Evolutionary conservation across 2,113 vertebrate genomes (phyloP).

Genomic region (Galeopterus variegatus): DNA sequence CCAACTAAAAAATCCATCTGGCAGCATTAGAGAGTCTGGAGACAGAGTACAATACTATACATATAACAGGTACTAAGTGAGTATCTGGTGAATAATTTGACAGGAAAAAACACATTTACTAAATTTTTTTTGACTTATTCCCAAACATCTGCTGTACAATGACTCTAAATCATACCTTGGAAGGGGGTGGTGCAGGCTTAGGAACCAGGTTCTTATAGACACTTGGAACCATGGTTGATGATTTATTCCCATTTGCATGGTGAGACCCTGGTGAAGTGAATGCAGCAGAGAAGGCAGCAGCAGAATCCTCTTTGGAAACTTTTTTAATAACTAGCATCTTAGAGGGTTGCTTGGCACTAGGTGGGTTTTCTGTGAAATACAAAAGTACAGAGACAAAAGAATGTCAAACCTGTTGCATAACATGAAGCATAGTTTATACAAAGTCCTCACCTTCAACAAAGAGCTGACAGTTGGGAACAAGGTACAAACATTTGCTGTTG

Average conservation of each 20-base stretch:
- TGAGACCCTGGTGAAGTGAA: slow-evolving; percentile 95
- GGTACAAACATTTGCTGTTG: slow-evolving; percentile 32
- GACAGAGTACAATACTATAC: background rate
- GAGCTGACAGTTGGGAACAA: background rate
- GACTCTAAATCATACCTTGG: slow-evolving; percentile 92
- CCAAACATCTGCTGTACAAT: background rate
- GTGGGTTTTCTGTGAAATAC: slow-evolving; percentile 95
- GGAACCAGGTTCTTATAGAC: slow-evolving; percentile 99
- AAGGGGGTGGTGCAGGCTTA: slow-evolving; percentile 96
- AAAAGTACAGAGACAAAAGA: slow-evolving; percentile 59
- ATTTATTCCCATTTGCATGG: slow-evolving; percentile 96
- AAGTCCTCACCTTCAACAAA: slow-evolving; percentile 27
- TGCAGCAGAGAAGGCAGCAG: slow-evolving; percentile 97
- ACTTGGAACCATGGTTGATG: slow-evolving; percentile 95
- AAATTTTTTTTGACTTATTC: background rate
- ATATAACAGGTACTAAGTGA: background rate
- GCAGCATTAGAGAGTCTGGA: background rate
- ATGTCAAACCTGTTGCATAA: slow-evolving; percentile 37
- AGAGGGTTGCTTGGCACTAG: slow-evolving; percentile 98
- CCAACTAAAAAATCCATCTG: background rate
- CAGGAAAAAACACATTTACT: slow-evolving; percentile 36
- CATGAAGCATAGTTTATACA: slow-evolving; percentile 7
- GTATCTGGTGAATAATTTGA: background rate
- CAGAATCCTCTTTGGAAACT: slow-evolving; percentile 98
- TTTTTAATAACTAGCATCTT: slow-evolving; percentile 99